Evolutionary conservation across 2,888 invertebrate genomes (phyloP), one percentile per base, ranked within the genome.

Genomic region (Pterobdella sp.): DNA sequence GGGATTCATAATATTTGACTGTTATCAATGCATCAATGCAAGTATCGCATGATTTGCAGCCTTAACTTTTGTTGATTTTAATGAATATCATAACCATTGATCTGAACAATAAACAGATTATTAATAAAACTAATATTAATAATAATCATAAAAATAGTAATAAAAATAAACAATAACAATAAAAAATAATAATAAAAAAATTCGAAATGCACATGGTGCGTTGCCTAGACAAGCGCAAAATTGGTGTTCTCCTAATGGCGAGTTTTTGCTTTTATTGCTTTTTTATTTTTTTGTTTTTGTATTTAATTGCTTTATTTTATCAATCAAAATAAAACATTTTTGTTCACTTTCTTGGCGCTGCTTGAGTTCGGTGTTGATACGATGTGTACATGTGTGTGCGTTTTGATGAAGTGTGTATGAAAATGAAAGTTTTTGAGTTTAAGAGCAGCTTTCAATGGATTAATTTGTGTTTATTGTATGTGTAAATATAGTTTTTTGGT

Each of bases 221-320:
- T 4, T 22, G 60, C 60, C n/a, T 14, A 56, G 60, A 56, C 60
- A 56, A 22, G 60, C 60, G 60, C 18, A 56, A 56, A 56, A 56
- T 56, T 56, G 60, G 7, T 56, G n/a, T 56, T 56, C 26, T 56
- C 22, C 22, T 42, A 56, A 56, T 4, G n/a, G n/a, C 10, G 3
- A 56, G 18, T 56, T 56, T 4, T 7, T 56, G 14, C 14, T 22
- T 4, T 7, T 22, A 26, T 7, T 7, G 60, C 18, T 56, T 56
- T 18, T 4, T 56, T 56, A 3, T 56, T 56, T 42, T 42, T 22
- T 56, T 56, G 60, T n/a, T 18, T 22, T 56, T 18, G 60, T 56
- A 14, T 4, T 56, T 7, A 22, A 42, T 7, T 14, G 49, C 49
- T 42, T 14, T 14, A 42, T 14, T 64, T 64, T 64, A 31, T 64